Evolutionary conservation across 2,113 vertebrate species (phyloP).

Genomic region (Porphyrio hochstetteri): DNA sequence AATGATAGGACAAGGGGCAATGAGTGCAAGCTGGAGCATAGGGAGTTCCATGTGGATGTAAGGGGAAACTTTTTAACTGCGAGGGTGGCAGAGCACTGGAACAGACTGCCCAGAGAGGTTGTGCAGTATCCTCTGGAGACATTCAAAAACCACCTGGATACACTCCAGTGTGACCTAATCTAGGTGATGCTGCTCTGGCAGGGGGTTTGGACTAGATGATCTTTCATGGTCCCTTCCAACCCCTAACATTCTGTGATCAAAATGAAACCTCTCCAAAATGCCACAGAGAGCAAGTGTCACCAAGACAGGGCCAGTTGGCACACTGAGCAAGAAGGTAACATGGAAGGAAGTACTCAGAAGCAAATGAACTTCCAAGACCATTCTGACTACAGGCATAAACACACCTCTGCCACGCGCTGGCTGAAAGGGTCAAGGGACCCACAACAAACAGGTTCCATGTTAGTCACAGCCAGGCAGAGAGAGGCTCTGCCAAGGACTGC

Average conservation of each 20-base stretch:
- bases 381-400: neutral
- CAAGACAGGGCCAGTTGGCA: neutral
- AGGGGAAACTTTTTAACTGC: no score
- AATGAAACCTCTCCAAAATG: neutral
- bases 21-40: no score
- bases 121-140: no score
- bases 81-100: no score
- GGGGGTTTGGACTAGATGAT: no score
- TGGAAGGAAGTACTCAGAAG: neutral
- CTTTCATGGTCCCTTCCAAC: no score
- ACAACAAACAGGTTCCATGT: neutral
- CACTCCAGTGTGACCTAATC: no score
- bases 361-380: neutral
- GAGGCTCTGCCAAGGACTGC: neutral
- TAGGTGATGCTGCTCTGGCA: no score
- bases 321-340: neutral
- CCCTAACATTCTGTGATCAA: neutral
- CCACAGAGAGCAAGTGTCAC: neutral
- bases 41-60: no score
- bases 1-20: no score
- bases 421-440: neutral
- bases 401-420: neutral
- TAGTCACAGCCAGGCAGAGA: neutral
- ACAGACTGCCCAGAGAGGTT: no score
- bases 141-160: no score